Evolutionary conservation across 2,113 vertebrate species (phyloP), one percentile per base, ranked within the genome.

Genomic region (Dromas ardeola): DNA sequence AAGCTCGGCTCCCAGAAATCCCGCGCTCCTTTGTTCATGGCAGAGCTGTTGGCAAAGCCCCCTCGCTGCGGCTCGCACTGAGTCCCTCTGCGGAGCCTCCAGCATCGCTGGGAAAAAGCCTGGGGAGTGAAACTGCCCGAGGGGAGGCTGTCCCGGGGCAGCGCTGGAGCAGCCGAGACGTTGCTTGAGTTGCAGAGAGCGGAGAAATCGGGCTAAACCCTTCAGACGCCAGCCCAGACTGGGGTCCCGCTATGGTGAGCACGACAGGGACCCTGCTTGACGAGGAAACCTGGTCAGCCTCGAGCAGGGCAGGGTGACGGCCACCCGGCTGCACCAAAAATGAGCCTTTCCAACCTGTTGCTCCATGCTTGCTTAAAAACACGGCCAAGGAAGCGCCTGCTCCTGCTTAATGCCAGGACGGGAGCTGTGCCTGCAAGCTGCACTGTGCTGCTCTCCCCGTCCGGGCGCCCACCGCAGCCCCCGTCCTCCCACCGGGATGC

Each of bases 11-110:
- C 92, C 86, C 81, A 78, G 82, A 87, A 58, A 81, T 78, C 93
- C 76, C 4, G 38, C 32, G 3, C 73, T 94, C 85, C 88, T 97
- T 97, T 97, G 96, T 96, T 97, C 50, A 0, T 50, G 10, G 4
- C 69, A 45, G 61, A 89, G 90, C 84, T 38, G 15, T 52, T 92
- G 92, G 95, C 88, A 85, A 19, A 61, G 81, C 70, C 52, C 42
- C 77, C 36, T 42, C 26, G 11, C 61, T 71, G 38, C 3, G 8
- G 85, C 86, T 91, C 1, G 4, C 65, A 38, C 7, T 9, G 21
- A 23, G 15, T 45, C 0, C 17, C 47, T 40, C 80, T 55, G 65
- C 77, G 23, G 78, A 83, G 79, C 69, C 67, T 78, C 2, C 4
- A 74, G 67, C 66, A 22, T 26, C 11, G 5, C 61, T 3, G 13